Evolutionary conservation across 2,888 invertebrate species (phyloP), one percentile per base, ranked within the genome.

Genomic region (Acanthopleura granulata): DNA sequence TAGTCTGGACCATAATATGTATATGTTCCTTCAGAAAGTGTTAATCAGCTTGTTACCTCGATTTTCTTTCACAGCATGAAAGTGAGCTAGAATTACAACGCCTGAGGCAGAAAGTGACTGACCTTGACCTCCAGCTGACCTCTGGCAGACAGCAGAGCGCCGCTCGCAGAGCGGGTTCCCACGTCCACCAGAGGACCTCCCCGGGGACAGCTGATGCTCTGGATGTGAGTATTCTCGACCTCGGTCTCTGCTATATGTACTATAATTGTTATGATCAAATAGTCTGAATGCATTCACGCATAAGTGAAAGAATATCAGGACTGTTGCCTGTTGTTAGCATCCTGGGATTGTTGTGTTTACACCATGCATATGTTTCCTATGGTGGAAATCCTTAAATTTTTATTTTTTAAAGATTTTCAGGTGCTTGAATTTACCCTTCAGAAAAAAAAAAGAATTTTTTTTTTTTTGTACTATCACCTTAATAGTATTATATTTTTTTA

Each of bases 51-150:
- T n/a, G 57, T n/a, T n/a, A 22, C 22, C 25, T 29, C 14, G 70
- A 22, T 66, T 18, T 74, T 29, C 73, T 50, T 72, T 76, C 79
- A 40, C 81, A 88, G 87, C 84, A 83, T 78, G 85, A 88, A 69
- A 79, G 83, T 72, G 87, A 87, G 62, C 51, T 85, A 71, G 86
- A 88, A 75, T 79, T 81, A 3, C 82, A 83, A 71, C 78, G 85
- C 62, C 81, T 86, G 72, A 83, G 80, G 50, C 84, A 86, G 76
- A 84, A 84, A 70, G 77, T 84, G 16, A 57, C 76, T 1, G 81
- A 85, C 22, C 74, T 87, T 22, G 85, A 88, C 74, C 74, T 77
- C 49, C 80, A 82, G 76, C 4, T 40, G 22, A 22, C 71, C 50
- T 22, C 40, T 3, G 40, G 3, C 15, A 71, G 71, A n/a, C 49